phyloP scores from a whole-genome alignment of 2,888 invertebrate genomes.

The Myathropa florea region DNA sequence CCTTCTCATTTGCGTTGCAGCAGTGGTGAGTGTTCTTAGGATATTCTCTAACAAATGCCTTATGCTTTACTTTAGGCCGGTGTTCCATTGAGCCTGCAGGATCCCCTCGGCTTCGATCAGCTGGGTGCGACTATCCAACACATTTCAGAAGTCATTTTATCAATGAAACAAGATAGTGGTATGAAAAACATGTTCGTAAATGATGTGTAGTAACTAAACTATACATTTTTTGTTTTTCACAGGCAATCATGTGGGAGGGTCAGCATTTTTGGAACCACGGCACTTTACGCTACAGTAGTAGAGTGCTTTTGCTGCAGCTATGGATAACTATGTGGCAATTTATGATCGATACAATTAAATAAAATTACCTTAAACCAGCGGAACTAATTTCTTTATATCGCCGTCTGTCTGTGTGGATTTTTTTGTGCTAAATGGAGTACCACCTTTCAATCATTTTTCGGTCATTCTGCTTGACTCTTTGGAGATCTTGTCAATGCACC shows the following conservation, averaged over 20 bases:
- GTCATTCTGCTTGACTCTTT: too few species aligned
- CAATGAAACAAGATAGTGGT: slow-evolving; percentile 12
- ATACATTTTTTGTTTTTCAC: not conserved
- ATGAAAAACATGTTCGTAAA: not conserved
- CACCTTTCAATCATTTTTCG: too few species aligned
- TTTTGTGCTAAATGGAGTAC: not conserved
- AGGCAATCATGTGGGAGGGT: slow-evolving; percentile 1
- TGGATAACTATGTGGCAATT: not conserved
- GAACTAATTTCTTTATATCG: slow-evolving; percentile 44
- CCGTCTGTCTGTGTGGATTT: not conserved
- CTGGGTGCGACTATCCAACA: slow-evolving; percentile 26
- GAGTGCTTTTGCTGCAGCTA: not conserved
- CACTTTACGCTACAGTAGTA: slow-evolving; percentile 15
- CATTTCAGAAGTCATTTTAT: slow-evolving; percentile 15
- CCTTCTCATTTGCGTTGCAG: slow-evolving; percentile 16
- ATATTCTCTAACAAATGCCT: not conserved
- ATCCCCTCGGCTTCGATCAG: slow-evolving; percentile 1
- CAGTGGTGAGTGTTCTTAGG: slow-evolving; percentile 18
- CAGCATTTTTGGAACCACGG: slow-evolving; percentile 9
- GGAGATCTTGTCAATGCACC: too few species aligned
- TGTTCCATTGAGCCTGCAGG: slow-evolving; percentile 21
- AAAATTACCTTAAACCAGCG: slow-evolving; percentile 14
- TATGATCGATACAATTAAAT: slow-evolving; percentile 4
- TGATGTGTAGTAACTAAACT: not conserved
- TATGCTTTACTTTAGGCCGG: not conserved